These are phyloP conservation scores for Ctenomys sociabilis DNA, from an alignment of 2,113 vertebrate genomes.

Conservation along the genomic window DNA sequence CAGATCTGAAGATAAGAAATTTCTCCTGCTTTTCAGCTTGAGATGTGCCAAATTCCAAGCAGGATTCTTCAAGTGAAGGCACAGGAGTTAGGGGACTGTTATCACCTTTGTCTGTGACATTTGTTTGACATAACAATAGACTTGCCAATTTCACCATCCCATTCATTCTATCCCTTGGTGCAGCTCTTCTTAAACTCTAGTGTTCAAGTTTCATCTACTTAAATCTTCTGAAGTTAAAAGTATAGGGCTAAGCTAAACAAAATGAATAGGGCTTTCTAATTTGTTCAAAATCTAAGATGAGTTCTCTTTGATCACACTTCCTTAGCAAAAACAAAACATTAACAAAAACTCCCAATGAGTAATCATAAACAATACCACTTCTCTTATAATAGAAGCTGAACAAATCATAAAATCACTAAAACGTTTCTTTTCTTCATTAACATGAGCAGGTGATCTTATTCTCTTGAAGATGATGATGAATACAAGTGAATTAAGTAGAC, in stretches of 20 bases:
- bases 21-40: not conserved
- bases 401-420: slow-evolving; percentile 33
- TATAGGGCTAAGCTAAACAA: not conserved
- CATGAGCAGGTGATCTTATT: slow-evolving; percentile 47
- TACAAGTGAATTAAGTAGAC: slow-evolving; percentile 46
- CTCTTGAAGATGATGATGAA: slow-evolving; percentile 52
- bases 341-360: not conserved
- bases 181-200: not conserved
- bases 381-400: slow-evolving; percentile 1
- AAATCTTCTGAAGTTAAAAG: not conserved
- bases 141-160: not conserved
- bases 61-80: not conserved
- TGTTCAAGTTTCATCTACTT: slow-evolving; percentile 11
- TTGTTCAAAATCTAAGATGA: slow-evolving; percentile 17
- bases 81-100: not conserved
- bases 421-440: slow-evolving; percentile 27
- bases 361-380: slow-evolving; percentile 12
- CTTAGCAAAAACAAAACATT: slow-evolving; percentile 45
- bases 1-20: not conserved
- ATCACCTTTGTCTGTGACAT: not conserved
- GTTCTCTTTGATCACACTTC: not conserved
- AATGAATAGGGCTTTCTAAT: not conserved
- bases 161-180: not conserved
- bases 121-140: not conserved
- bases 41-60: not conserved